Conservation (phyloP, 1,140 invertebrate species). For the Brachionus calyciflorus region DNA sequence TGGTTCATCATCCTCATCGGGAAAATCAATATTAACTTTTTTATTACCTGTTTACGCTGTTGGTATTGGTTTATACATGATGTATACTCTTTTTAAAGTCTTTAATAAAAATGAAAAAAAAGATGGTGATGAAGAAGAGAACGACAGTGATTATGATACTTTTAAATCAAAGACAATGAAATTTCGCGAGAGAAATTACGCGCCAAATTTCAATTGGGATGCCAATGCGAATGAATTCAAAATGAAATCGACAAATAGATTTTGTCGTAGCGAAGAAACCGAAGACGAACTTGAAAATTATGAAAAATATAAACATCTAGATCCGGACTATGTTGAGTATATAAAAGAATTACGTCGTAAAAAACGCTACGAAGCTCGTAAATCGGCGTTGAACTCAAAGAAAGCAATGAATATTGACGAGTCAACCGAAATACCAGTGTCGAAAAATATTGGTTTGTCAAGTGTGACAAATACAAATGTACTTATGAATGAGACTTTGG, state of each 20-base stretch:
- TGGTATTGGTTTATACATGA: slow-evolving; percentile 44
- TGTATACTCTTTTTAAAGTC: slow-evolving; percentile 43
- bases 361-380: slow-evolving; percentile 9
- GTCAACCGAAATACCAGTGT: not conserved
- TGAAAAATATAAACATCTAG: slow-evolving; percentile 30
- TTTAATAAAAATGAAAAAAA: slow-evolving; percentile 40
- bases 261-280: not conserved
- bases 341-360: not conserved
- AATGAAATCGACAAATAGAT: not conserved
- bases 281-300: slow-evolving; percentile 23
- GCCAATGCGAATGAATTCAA: not conserved
- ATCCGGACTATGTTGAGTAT: slow-evolving; percentile 23
- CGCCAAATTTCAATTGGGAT: not conserved
- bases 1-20: slow-evolving; percentile 1
- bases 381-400: slow-evolving; percentile 2
- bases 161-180: not conserved
- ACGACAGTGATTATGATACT: slow-evolving; percentile 30
- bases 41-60: slow-evolving; percentile 42
- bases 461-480: slow-evolving; percentile 44
- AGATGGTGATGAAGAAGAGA: slow-evolving; percentile 23
- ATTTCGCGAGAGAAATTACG: slow-evolving; percentile 28
- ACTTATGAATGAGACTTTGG: slow-evolving; percentile 33
- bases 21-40: slow-evolving; percentile 40
- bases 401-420: not conserved
- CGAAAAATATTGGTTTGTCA: slow-evolving; percentile 12